A percentile compares a stretch with the other conserved stretches of the same genome.
Conservation (phyloP, 2,888 invertebrate genomes). For the Stenichneumon culpator region DNA sequence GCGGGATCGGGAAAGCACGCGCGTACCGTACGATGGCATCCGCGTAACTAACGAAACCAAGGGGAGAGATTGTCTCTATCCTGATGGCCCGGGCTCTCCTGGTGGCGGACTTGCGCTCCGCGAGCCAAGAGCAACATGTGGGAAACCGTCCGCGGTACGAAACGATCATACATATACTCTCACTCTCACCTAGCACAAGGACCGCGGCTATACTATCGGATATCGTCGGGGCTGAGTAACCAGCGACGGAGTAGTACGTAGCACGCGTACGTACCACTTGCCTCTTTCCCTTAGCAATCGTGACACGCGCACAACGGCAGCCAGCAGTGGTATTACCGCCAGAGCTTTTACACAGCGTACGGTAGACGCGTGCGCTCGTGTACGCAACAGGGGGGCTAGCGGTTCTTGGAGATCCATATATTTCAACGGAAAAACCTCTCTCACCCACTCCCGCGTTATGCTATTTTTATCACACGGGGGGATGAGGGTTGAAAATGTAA, state of each 20-base stretch:
- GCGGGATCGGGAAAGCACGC: conserved; percentile 60
- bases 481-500: not conserved
- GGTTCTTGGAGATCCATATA: conserved; percentile 18
- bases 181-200: not conserved
- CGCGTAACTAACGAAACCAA: conserved; percentile 80
- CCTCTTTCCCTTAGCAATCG: conserved; percentile 14
- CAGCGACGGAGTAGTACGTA: not conserved
- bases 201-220: conserved; percentile 21
- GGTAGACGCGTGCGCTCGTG: not conserved
- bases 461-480: conserved; percentile 1
- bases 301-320: conserved; percentile 28
- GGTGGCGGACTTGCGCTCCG: conserved; percentile 83
- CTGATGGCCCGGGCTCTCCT: conserved; percentile 83
- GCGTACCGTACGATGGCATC: conserved; percentile 78
- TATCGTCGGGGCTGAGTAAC: conserved; percentile 19
- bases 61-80: conserved; percentile 78
- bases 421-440: not conserved
- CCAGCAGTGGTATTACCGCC: not conserved
- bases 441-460: not conserved
- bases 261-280: conserved; percentile 9
- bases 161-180: conserved; percentile 56
- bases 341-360: conserved; percentile 14
- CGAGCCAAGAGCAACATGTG: conserved; percentile 84
- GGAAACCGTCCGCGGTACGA: conserved; percentile 76
- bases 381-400: not conserved